Evolutionary conservation across 2,113 vertebrate species (phyloP), one percentile per base, ranked within the genome.

Genomic region (Camelus dromedarius): DNA sequence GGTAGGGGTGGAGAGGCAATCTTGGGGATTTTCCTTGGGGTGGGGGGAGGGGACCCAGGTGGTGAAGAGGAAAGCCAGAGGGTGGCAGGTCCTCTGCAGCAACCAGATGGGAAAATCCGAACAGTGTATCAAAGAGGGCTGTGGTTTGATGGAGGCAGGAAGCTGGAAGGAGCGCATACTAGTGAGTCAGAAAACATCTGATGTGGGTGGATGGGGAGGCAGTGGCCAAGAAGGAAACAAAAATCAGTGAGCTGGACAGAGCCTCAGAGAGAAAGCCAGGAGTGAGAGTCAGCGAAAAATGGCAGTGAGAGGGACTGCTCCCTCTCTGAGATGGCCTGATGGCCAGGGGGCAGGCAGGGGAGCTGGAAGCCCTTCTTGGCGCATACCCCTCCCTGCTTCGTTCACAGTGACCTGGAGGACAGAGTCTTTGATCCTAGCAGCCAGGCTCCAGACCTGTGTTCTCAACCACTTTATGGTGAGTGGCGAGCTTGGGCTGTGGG

Each of bases 321-420:
- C 19, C 52, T 79, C 32, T 56, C 52, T 35, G 52, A 24, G 52
- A 19, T 2, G 22, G 76, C 54, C n/a, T 56, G 52, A 30, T 10
- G 42, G 56, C 4, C 0, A 0, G 9, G 16, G 70, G 38, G 35
- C 0, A 0, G 42, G 24, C 38, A 22, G 89, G 30, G 60, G 72
- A 20, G 46, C 5, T 1, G 48, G 91, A 6, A 38, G 66, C 18
- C 50, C 70, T 32, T 30, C 35, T 20, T 2, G 6, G 1, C 13
- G 7, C 46, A 48, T 22, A 28, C n/a, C 1, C 30, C 15, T 19
- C 50, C 50, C 20, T 3, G 42, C 38, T 38, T 38, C 42, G 2
- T 46, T 19, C 89, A 52, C 1, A 6, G 19, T 3, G 19, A 18
- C 3, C 0, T 1, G 3, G 22, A 14, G 14, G 5, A 6, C 11